Evolutionary conservation across 2,888 invertebrate genomes (phyloP).

Genomic region (Eledona agricola): DNA sequence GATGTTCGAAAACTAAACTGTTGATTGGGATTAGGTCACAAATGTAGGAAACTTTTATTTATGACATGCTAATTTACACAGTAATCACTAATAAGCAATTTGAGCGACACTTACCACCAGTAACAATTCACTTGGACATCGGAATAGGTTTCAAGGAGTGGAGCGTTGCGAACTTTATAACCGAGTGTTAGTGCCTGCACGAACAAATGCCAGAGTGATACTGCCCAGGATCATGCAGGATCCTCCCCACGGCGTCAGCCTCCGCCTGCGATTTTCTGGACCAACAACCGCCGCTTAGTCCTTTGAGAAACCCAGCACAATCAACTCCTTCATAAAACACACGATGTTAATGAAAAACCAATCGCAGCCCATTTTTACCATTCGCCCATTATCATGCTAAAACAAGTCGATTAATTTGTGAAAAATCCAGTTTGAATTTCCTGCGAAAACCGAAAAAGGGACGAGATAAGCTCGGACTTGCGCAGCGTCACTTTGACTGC

Average conservation of each 20-base stretch:
- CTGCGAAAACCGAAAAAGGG: conserved; percentile 17
- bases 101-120: too few species aligned
- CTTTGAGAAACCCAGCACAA: conserved; percentile 21
- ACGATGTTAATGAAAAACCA: too few species aligned
- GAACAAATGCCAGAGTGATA: conserved; percentile 49
- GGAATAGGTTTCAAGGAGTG: too few species aligned
- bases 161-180: conserved; percentile 2
- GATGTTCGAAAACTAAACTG: too few species aligned
- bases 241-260: conserved; percentile 53
- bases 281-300: conserved; percentile 33
- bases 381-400: too few species aligned
- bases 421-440: conserved; percentile 16
- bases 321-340: conserved; percentile 14
- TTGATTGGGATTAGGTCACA: too few species aligned
- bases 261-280: conserved; percentile 45
- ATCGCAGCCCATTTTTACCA: too few species aligned
- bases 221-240: conserved; percentile 55
- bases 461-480: conserved; percentile 23
- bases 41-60: too few species aligned
- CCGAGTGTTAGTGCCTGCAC: conserved; percentile 35
- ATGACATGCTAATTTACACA: too few species aligned
- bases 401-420: too few species aligned
- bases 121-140: too few species aligned
- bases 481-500: conserved; percentile 29
- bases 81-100: too few species aligned